Percentiles rank a stretch among this genome's conserved stretches.
phyloP scores from a whole-genome alignment of 2,113 vertebrate genomes.

The Crotophaga sulcirostris region DNA sequence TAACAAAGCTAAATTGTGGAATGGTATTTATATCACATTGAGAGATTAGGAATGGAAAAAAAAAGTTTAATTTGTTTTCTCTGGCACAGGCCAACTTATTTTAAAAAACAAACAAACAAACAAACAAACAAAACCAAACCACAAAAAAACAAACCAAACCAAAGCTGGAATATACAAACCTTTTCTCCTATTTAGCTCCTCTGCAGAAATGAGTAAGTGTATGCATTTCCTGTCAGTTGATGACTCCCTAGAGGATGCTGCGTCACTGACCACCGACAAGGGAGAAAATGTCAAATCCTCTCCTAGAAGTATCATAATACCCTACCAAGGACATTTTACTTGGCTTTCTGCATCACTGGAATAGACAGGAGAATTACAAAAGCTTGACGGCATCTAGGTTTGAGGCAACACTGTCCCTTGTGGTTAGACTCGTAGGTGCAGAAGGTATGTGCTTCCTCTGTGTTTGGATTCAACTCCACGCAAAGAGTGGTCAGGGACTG shows the following conservation, averaged over 20 bases:
- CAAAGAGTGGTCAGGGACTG: neutral
- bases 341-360: neutral
- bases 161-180: neutral
- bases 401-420: neutral
- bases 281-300: neutral
- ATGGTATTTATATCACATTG: slow-evolving; percentile 17
- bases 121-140: neutral
- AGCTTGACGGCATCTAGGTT: neutral
- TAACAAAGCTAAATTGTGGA: neutral
- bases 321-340: neutral
- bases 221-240: neutral
- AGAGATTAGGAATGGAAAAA: neutral
- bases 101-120: neutral
- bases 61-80: neutral
- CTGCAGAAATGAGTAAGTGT: neutral
- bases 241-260: neutral
- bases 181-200: neutral
- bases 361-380: neutral
- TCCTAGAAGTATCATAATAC: neutral
- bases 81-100: neutral
- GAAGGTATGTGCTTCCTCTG: fast-evolving
- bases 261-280: neutral
- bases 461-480: fast-evolving
- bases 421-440: neutral
- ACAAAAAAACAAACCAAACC: neutral